These are phyloP conservation scores for pig (Sus scrofa) DNA, from an alignment of 2,113 vertebrate genomes.

Conservation along the genomic window T2T-Sscrofa CM000829.6:56543001-56543500, in stretches of 20 bases:
- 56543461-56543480: slow-evolving; percentile 19
- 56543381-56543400: background rate
- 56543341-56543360: background rate
- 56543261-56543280: background rate
- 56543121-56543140: background rate
- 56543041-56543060: background rate
- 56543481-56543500: background rate
- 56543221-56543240: slow-evolving; percentile 12
- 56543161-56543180: slow-evolving; percentile 2
- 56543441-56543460: background rate
- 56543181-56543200: slow-evolving; percentile 7
- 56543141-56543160: background rate
- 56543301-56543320: slow-evolving; percentile 31
- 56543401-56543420: background rate
- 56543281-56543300: background rate
- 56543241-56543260: background rate
- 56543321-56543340: background rate
- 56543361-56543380: slow-evolving; percentile 32
- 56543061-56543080: background rate
- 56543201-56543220: background rate
- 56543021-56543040: background rate
- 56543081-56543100: background rate
- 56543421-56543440: background rate
- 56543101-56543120: background rate
- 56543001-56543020: background rate